These are phyloP conservation scores for Lutjanus argentimaculatus DNA, from an alignment of 2,797 vertebrate species.

Conservation along the genomic window DNA sequence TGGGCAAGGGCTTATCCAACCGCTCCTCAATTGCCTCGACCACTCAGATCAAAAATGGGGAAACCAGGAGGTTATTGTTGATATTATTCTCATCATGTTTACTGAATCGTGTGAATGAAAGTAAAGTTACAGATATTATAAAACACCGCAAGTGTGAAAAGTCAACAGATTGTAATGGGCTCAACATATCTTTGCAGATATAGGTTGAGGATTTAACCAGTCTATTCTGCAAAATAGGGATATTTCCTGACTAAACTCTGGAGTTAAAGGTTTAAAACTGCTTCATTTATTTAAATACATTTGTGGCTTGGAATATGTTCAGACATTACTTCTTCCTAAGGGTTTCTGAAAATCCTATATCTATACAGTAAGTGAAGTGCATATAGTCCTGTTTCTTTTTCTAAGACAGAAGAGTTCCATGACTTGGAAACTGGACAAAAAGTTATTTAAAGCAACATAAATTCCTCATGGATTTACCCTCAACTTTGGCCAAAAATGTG, in stretches of 20 bases:
- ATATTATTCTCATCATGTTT: too few relatives aligned
- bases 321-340: not conserved
- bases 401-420: not conserved
- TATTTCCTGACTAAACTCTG: not conserved
- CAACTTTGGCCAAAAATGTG: not conserved
- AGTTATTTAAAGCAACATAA: not conserved
- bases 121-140: not conserved
- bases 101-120: not conserved
- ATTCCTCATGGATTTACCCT: not conserved
- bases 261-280: not conserved
- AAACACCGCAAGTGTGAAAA: not conserved
- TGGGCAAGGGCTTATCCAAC: too few relatives aligned
- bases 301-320: not conserved
- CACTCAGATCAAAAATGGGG: too few relatives aligned
- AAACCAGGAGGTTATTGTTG: too few relatives aligned
- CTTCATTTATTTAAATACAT: not conserved
- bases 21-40: too few relatives aligned
- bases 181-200: not conserved
- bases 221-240: not conserved
- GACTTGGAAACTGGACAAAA: constrained; percentile 10
- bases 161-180: not conserved
- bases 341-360: not conserved
- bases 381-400: not conserved
- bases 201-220: not conserved
- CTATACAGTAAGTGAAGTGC: not conserved